Evolutionary conservation across 2,797 vertebrate genomes (phyloP).

Genomic region (Apogon hyalosoma): DNA sequence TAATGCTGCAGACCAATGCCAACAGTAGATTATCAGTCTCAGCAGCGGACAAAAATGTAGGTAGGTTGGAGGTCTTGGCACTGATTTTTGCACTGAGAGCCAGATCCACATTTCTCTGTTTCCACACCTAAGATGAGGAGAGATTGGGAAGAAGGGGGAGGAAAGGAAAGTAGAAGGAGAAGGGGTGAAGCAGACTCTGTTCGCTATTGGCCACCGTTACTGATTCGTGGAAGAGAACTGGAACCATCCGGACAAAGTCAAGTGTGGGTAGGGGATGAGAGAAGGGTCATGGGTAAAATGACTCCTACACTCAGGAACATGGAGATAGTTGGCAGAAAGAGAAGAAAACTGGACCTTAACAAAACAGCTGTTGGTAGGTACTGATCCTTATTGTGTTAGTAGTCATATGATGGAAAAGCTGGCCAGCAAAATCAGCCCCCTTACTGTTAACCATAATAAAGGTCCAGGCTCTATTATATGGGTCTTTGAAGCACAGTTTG

Average conservation of each 20-base stretch:
- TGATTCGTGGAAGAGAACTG: slow-evolving; percentile 58
- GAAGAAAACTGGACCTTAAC: slow-evolving; percentile 33
- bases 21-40: slow-evolving; percentile 65
- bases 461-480: slow-evolving; percentile 30
- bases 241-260: slow-evolving; percentile 46
- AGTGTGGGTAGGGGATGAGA: slow-evolving; percentile 12
- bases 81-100: slow-evolving; percentile 17
- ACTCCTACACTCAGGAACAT: slow-evolving; percentile 50
- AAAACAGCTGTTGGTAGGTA: slow-evolving; percentile 55
- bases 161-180: slow-evolving; percentile 18
- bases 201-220: slow-evolving; percentile 13
- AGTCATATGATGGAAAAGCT: slow-evolving; percentile 41
- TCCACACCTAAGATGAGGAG: slow-evolving; percentile 30
- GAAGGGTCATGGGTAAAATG: slow-evolving; percentile 66
- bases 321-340: slow-evolving; percentile 52
- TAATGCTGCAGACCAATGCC: slow-evolving; percentile 57
- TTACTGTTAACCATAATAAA: slow-evolving; percentile 32
- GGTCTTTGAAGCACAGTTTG: slow-evolving; percentile 37
- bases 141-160: slow-evolving; percentile 9
- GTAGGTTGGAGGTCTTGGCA: slow-evolving; percentile 38
- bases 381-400: slow-evolving; percentile 24
- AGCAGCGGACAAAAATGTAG: slow-evolving; percentile 39
- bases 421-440: slow-evolving; percentile 15
- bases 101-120: slow-evolving; percentile 39
- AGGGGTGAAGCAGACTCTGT: slow-evolving; percentile 1